A percentile compares a stretch with the other conserved stretches of the same genome.
These are phyloP conservation scores for Octopus sinensis DNA, from an alignment of 1,140 invertebrate species.

Conservation along the genomic window DNA sequence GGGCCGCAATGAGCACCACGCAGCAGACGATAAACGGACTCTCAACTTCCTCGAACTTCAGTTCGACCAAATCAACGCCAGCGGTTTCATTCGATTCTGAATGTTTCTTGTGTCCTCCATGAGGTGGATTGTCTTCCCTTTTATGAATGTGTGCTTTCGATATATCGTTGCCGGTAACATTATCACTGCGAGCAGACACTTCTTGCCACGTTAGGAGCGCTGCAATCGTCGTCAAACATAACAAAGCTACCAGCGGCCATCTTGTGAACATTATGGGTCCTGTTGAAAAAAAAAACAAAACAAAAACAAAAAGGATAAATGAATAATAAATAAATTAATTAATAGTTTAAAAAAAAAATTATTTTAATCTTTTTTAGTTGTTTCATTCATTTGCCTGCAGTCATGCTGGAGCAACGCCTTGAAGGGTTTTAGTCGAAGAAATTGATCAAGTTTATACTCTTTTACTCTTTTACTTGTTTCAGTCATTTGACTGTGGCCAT, in stretches of 20 bases:
- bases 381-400: not conserved
- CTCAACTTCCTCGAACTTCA: not conserved
- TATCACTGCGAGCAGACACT: not conserved
- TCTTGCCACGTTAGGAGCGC: not conserved
- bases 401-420: not conserved
- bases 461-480: too few species aligned
- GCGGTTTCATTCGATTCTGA: not conserved
- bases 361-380: not conserved
- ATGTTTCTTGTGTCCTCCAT: not conserved
- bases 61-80: not conserved
- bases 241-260: not conserved
- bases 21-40: not conserved
- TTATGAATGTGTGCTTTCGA: not conserved
- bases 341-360: not conserved
- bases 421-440: not conserved
- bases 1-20: constrained; percentile 7
- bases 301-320: not conserved
- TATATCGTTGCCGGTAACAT: not conserved
- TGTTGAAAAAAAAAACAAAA: not conserved
- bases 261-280: not conserved
- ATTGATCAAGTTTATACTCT: too few species aligned
- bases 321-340: not conserved
- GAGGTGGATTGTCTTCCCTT: not conserved
- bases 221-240: not conserved
- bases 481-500: too few species aligned